These are phyloP conservation scores for Oreortyx pictus DNA, from an alignment of 2,797 vertebrate genomes.

Conservation along the genomic window DNA sequence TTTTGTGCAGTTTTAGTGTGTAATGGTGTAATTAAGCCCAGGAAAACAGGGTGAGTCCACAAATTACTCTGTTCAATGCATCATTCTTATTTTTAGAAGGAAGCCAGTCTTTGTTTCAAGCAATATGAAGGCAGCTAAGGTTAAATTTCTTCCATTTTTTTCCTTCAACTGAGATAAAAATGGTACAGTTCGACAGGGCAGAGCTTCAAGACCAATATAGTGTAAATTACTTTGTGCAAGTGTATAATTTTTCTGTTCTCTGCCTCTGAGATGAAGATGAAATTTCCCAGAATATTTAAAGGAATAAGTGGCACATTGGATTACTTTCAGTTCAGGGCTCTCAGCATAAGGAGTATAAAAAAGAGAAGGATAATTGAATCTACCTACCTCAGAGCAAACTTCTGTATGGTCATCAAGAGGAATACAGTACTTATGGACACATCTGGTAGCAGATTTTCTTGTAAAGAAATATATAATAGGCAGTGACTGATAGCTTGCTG, in stretches of 20 bases:
- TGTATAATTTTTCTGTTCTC: not conserved
- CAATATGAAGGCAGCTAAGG: not conserved
- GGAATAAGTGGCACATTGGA: not conserved
- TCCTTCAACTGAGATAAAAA: not conserved
- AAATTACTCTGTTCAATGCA: not conserved
- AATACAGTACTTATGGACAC: not conserved
- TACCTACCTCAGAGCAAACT: not conserved
- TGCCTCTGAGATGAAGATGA: not conserved
- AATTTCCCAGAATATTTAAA: not conserved
- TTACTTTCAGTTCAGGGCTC: not conserved
- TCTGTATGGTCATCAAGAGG: not conserved
- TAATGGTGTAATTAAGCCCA: not conserved
- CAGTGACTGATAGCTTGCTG: constrained; percentile 39
- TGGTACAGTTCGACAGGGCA: not conserved
- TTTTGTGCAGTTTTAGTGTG: not conserved
- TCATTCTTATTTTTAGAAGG: not conserved
- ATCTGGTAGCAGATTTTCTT: constrained; percentile 31
- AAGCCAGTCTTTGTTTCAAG: not conserved
- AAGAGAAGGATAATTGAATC: not conserved
- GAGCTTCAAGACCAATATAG: not conserved
- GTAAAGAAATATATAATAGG: not conserved
- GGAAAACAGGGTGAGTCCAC: not conserved
- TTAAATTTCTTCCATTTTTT: not conserved
- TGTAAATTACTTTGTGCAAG: not conserved
- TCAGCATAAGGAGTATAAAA: not conserved